Base-by-base conservation (phyloP, 2,888 invertebrate genomes). In the Heteromurus nitidus region DNA sequence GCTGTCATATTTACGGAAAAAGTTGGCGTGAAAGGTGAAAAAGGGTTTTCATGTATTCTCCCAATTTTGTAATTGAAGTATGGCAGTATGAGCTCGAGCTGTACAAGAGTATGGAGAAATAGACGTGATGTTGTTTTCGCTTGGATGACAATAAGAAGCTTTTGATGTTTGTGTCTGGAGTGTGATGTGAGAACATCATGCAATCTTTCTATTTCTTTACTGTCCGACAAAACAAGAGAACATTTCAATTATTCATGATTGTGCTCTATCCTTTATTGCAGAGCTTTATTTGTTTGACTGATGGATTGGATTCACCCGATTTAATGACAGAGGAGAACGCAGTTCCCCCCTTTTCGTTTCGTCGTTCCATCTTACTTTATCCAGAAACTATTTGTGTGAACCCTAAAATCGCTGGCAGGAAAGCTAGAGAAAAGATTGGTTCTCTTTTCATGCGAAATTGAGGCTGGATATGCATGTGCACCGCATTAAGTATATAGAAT, bases 261-360 rank as follows among this genome's bases (percentile, higher is more conserved):
- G 42, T 31, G 42, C 42, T 70, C 16, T 36, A 70, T 70, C 31
- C 28, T 58, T 30, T 60, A 72, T 28, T 44, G 42, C 30, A 44
- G 30, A 20, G 30, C 62, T 53, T 47, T 58, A 62, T 72, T 72
- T 72, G 24, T 30, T 72, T 60, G 72, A 72, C 72, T 72, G 62
- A 72, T 72, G 72, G 62, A 60, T 70, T 55, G 58, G 58, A 7
- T 69, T 55, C 55, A 55, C 30, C 55, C 69, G 53, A 69, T 69
- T n/a, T 69, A 31, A 69, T 50, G 31, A 31, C 69, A 69, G 36
- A 18, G n/a, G 18, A 24, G 26, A 16, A 31, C 5, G 13, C 36
- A 13, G 7, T 36, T 36, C 36, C 36, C 13, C 13, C 36, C 36
- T 36, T 9, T 36, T 36, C 36, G 7, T 36, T 36, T 13, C 36